Base-by-base conservation (phyloP, 1,140 invertebrate species). In the Limonius californicus region DNA sequence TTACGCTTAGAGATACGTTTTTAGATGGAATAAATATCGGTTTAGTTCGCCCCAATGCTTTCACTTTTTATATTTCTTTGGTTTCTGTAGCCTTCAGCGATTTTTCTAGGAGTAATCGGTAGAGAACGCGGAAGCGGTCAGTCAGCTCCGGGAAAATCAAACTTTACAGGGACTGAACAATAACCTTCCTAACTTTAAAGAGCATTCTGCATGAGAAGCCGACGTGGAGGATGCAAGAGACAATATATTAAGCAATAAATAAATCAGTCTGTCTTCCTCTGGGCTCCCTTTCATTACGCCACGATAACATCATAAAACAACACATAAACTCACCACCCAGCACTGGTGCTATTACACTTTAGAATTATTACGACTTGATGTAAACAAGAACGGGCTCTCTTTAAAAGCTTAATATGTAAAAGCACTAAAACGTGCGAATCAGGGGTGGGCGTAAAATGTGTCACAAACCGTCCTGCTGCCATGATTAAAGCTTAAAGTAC, bases 1-100 rank as follows among this genome's bases (percentile, higher is more conserved):
- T 50, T 50, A 14, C 45, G 45, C 45, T 50, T 50, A 50, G 45
- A 50, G 45, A 50, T 50, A 50, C 45, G 45, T 50, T 50, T 50
- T 50, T 50, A 50, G 45, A 50, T 50, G 45, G 45, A 50, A 50
- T 50, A 50, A 50, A 19, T 50, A 50, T 50, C 45, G 45, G 16
- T 14, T 50, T 50, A 50, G 45, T 50, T 50, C 45, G 14, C 45
- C 20, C 16, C 45, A 50, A 18, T 50, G 45, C 45, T 50, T 21
- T 50, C 20, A 50, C 45, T 19, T 50, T 50, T 50, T 50, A 50
- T 50, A 50, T 50, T 50, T 50, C 16, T 50, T 16, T 50, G 16
- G 16, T 18, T 50, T 50, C 14, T 19, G 9, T 19, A 8, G 16
- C 16, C 16, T 50, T 50, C 16, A 21, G 16, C 45, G 14, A 50